These are phyloP conservation scores for Paralvinella palmiformis DNA, from an alignment of 1,140 invertebrate species.

Conservation along the genomic window DNA sequence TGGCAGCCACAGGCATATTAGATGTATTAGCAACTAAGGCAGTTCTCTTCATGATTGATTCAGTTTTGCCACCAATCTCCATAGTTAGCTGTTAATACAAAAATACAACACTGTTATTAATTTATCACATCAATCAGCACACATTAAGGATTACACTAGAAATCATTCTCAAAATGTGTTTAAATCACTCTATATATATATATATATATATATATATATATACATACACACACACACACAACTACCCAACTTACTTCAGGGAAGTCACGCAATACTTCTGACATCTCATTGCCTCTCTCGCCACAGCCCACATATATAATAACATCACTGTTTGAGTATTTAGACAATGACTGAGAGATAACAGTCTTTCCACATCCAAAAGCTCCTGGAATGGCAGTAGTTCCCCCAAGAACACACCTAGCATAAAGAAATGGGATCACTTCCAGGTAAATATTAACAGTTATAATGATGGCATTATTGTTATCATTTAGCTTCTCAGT, in stretches of 20 bases:
- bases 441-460: not conserved
- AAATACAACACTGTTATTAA: not conserved
- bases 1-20: constrained; percentile 99
- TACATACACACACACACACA: too few species aligned
- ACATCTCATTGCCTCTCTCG: constrained; percentile 86
- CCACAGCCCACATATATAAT: constrained; percentile 99
- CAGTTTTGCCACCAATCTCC: constrained; percentile 90
- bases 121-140: not conserved
- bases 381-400: constrained; percentile 97
- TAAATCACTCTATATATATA: too few species aligned
- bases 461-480: too few species aligned
- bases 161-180: not conserved
- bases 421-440: constrained; percentile 15
- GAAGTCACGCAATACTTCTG: constrained; percentile 96
- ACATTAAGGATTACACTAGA: not conserved
- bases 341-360: constrained; percentile 96
- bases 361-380: constrained; percentile 99
- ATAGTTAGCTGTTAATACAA: constrained; percentile 64
- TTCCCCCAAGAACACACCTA: constrained; percentile 96
- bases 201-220: constrained; percentile 15
- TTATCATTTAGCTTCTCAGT: too few species aligned
- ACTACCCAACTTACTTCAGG: constrained; percentile 71
- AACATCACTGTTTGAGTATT: constrained; percentile 99
- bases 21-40: constrained; percentile 98
- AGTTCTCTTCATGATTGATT: constrained; percentile 99